These are phyloP conservation scores for Dasyprocta punctata DNA, from an alignment of 2,113 vertebrate genomes.

Conservation along the genomic window DNA sequence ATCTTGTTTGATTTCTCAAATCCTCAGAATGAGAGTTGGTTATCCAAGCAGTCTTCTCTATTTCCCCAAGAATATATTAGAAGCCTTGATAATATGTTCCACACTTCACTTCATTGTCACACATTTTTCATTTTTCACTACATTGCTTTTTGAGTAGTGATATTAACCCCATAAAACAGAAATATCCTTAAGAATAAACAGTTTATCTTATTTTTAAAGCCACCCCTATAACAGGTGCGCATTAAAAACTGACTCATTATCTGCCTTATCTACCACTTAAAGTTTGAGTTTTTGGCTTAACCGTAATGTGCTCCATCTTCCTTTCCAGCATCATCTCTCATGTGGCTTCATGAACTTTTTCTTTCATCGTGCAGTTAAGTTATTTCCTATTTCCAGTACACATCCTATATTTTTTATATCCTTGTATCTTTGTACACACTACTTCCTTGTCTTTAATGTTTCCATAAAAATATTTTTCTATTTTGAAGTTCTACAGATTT, in stretches of 20 bases:
- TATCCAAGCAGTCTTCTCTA: not conserved
- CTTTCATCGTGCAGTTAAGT: not conserved
- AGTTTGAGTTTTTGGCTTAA: not conserved
- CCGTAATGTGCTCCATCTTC: not conserved
- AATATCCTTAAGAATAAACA: not conserved
- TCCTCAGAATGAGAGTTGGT: not conserved
- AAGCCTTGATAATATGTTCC: not conserved
- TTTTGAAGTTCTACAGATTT: not conserved
- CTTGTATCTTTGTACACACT: not conserved
- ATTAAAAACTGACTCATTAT: not conserved
- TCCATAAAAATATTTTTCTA: not conserved
- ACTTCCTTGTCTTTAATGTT: not conserved
- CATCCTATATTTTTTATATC: not conserved
- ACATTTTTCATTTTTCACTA: not conserved
- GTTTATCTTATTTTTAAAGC: not conserved
- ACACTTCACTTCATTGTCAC: not conserved
- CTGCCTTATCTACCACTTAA: not conserved
- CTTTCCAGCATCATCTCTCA: not conserved
- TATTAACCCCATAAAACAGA: not conserved
- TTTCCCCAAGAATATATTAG: not conserved
- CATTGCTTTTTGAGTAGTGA: not conserved
- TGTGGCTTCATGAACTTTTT: not conserved
- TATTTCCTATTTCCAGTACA: not conserved
- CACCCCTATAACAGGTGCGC: not conserved
- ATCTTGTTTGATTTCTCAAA: not conserved